Evolutionary conservation across 2,113 vertebrate species (phyloP).

Genomic region (Psettodes erumei): DNA sequence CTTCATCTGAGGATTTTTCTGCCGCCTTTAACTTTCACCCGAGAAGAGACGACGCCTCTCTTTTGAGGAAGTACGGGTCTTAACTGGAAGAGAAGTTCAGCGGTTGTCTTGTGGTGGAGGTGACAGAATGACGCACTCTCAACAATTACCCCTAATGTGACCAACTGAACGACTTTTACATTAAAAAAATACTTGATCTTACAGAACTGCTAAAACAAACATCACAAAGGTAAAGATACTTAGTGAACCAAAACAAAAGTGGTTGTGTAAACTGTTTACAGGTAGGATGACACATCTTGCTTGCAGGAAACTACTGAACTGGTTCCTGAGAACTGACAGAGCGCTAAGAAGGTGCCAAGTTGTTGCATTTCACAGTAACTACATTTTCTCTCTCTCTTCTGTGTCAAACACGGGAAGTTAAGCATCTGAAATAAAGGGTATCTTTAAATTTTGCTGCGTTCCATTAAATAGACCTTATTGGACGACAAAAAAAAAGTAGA

Average conservation of each 20-base stretch:
- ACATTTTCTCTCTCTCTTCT: constrained; percentile 8
- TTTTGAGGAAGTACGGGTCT: constrained; percentile 46
- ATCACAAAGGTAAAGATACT: background rate
- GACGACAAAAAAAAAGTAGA: too few relatives aligned
- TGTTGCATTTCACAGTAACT: constrained; percentile 13
- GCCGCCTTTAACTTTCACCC: background rate
- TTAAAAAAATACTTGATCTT: too few relatives aligned
- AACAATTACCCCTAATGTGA: background rate
- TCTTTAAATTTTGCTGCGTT: background rate
- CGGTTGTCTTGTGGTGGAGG: background rate
- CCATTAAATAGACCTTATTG: constrained; percentile 3
- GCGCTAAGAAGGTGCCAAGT: background rate
- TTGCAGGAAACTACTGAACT: constrained; percentile 4
- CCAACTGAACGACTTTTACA: background rate
- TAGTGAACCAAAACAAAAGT: background rate
- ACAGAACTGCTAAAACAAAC: background rate
- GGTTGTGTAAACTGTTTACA: background rate
- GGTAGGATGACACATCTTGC: background rate
- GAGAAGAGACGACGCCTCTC: background rate
- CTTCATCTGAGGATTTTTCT: constrained; percentile 11
- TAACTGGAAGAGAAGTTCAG: constrained; percentile 4
- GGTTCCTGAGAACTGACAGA: background rate
- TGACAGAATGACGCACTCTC: background rate
- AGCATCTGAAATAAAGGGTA: background rate
- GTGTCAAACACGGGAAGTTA: constrained; percentile 4